Base-by-base conservation (phyloP, 2,113 vertebrate genomes). In the Salminus brasiliensis region DNA sequence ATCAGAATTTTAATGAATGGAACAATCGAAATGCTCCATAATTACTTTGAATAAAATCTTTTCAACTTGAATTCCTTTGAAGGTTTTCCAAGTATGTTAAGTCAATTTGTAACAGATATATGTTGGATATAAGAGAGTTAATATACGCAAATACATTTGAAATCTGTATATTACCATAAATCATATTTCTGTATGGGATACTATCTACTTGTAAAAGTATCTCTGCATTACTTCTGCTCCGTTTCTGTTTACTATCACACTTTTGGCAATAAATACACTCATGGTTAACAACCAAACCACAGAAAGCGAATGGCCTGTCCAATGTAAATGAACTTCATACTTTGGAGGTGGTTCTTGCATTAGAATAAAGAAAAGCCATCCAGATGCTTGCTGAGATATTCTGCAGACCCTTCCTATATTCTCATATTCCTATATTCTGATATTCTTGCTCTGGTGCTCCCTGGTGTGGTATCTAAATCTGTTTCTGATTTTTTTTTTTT, bases 401-500 rank as follows among this genome's bases (percentile, higher is more conserved):
- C 66, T 53, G 70, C 63, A 85, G 52, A 85, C 73, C 70, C 63
- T 75, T 55, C 52, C 36, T 72, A 43, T 80, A 70, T 82, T 86
- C 68, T 5, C 10, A n/a, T n/a, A n/a, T n/a, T 86, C 68, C 3
- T 11, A n/a, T n/a, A n/a, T n/a, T n/a, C n/a, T n/a, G n/a, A n/a
- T 80, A 70, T 82, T 86, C 68, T 5, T 11, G 52, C 52, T 55
- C n/a, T 25, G 10, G 25, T 25, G 41, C 49, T 60, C 23, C 63
- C 74, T 89, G 74, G 88, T 89, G 83, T 84, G 84, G 84, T 85
- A 82, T 81, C 74, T 63, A 72, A 88, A 86, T 91, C 78, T 79
- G 66, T 80, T 88, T 88, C 77, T 83, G 83, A 87, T 84, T 81
- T 67, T 85, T 84, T 81, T 67, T 85, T 30, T 55, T 53, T 69